These are phyloP conservation scores for Pachymerium ferrugineum DNA, from an alignment of 2,888 invertebrate species.

Conservation along the genomic window DNA sequence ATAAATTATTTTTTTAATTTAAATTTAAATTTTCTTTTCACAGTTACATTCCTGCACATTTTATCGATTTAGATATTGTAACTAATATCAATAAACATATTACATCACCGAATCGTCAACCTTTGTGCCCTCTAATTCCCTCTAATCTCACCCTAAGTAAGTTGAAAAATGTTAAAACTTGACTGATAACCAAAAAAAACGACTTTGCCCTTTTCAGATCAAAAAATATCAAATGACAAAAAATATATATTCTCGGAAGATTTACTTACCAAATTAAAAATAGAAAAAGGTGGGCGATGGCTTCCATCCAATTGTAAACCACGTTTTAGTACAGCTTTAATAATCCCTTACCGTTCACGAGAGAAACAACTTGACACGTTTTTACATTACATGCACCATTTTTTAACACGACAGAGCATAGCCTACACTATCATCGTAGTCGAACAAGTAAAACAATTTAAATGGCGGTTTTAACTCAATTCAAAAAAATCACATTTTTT, in stretches of 20 bases:
- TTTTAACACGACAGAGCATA: neutral
- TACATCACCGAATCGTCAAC: neutral
- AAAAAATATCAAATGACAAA: neutral
- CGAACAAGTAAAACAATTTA: constrained; percentile 6
- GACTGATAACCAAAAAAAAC: no score
- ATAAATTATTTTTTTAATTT: neutral
- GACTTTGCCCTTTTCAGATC: neutral
- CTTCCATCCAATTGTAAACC: neutral
- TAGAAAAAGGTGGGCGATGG: neutral
- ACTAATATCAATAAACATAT: neutral
- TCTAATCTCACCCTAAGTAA: neutral
- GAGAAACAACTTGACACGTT: neutral
- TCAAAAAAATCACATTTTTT: neutral
- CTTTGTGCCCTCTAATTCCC: neutral
- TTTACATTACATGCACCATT: constrained; percentile 29
- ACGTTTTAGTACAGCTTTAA: neutral
- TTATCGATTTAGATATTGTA: neutral
- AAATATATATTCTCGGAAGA: neutral
- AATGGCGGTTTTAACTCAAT: no score
- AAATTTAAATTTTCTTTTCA: no score
- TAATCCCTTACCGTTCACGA: constrained; percentile 11
- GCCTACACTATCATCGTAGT: neutral
- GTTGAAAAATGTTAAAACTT: neutral
- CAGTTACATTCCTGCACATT: neutral
- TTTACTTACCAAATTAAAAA: neutral